These are phyloP conservation scores for Ceyx margarethae DNA, from an alignment of 2,113 vertebrate genomes.

Conservation along the genomic window DNA sequence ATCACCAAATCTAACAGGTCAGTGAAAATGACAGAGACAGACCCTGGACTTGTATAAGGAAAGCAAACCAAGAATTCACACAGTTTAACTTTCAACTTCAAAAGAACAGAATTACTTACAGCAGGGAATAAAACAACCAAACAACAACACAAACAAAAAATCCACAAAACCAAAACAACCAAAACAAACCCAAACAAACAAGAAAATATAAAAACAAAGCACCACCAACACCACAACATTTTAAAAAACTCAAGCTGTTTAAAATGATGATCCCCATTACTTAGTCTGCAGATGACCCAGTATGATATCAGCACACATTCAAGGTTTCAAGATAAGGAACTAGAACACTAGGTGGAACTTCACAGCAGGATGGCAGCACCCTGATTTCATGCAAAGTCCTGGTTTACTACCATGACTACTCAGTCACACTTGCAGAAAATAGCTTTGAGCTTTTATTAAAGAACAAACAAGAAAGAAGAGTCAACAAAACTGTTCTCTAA, in stretches of 20 bases:
- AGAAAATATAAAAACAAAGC: too few relatives aligned
- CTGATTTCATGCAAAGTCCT: neutral
- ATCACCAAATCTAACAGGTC: neutral
- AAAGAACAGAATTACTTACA: neutral
- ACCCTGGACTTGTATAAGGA: neutral
- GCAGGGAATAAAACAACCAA: neutral
- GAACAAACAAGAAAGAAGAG: conserved; percentile 45
- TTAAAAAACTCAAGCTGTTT: neutral
- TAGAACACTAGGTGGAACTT: neutral
- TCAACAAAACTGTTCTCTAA: conserved; percentile 50
- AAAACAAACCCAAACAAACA: too few relatives aligned
- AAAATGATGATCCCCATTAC: conserved; percentile 2
- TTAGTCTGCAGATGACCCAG: neutral
- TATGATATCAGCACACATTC: neutral
- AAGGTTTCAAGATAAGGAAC: conserved; percentile 46
- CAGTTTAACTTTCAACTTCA: neutral
- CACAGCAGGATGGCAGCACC: conserved; percentile 17
- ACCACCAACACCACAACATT: neutral
- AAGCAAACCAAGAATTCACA: neutral
- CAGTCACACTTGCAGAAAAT: neutral
- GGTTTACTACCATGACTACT: conserved; percentile 14
- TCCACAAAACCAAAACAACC: too few relatives aligned
- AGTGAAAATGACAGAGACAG: neutral
- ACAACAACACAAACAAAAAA: too few relatives aligned
- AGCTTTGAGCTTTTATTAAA: conserved; percentile 44